Conservation (phyloP, 2,113 vertebrate species). For the Dolichotis patagonum region DNA sequence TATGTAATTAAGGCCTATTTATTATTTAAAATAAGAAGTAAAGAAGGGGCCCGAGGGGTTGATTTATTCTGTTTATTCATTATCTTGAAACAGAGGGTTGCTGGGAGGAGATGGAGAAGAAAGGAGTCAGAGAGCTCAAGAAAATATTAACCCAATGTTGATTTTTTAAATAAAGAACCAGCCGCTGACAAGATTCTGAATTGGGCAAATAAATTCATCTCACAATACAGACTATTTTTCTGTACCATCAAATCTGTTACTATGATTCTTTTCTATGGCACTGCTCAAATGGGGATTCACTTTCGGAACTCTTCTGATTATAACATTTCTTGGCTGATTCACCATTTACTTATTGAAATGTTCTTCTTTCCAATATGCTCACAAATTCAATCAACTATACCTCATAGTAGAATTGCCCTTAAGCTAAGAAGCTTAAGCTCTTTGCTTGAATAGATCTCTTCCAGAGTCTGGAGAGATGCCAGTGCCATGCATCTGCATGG, state of each 20-base stretch:
- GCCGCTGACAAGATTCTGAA: background rate
- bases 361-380: background rate
- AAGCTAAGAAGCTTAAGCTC: background rate
- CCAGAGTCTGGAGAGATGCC: background rate
- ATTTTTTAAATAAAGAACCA: background rate
- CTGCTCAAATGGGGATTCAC: background rate
- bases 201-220: background rate
- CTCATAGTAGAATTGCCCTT: background rate
- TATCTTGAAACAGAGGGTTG: background rate
- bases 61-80: background rate
- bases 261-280: background rate
- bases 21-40: background rate
- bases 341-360: background rate
- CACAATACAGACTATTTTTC: background rate
- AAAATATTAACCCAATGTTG: background rate
- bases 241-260: background rate
- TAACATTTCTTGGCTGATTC: background rate
- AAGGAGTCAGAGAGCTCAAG: fast-evolving
- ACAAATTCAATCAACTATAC: background rate
- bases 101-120: fast-evolving
- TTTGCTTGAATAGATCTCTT: background rate
- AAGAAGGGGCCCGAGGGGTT: background rate
- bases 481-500: background rate
- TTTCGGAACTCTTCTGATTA: background rate
- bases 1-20: background rate